These are phyloP conservation scores for Nemotelus pantherinus DNA, from an alignment of 2,888 invertebrate species.

Conservation along the genomic window DNA sequence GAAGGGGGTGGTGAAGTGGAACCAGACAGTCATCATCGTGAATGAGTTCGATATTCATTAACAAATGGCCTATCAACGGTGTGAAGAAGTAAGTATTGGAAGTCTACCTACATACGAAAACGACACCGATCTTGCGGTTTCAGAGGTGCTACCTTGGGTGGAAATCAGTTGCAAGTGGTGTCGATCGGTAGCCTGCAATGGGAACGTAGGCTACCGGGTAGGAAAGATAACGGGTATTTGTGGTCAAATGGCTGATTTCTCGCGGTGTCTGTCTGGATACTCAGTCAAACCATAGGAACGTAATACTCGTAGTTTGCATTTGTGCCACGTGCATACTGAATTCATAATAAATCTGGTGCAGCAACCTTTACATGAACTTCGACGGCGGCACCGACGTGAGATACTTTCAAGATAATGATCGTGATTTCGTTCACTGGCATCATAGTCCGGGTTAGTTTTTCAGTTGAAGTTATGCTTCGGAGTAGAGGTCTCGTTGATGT, in stretches of 20 bases:
- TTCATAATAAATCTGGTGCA: slow-evolving; percentile 34
- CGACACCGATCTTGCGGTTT: slow-evolving; percentile 21
- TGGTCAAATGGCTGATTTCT: slow-evolving; percentile 16
- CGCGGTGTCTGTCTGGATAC: neutral
- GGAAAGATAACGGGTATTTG: slow-evolving; percentile 27
- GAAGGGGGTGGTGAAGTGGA: neutral
- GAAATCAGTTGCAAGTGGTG: neutral
- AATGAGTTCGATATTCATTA: slow-evolving; percentile 28
- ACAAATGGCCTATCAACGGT: slow-evolving; percentile 40
- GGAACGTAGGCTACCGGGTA: slow-evolving; percentile 15
- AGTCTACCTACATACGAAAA: neutral
- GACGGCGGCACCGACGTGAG: neutral
- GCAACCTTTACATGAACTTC: slow-evolving; percentile 18
- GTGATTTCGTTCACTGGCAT: neutral
- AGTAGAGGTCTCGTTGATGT: no score
- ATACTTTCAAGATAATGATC: neutral
- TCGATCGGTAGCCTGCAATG: neutral
- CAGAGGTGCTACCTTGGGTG: neutral
- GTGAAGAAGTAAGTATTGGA: slow-evolving; percentile 35
- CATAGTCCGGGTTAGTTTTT: neutral
- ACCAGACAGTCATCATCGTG: slow-evolving; percentile 1
- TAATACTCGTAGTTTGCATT: neutral
- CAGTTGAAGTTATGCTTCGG: no score
- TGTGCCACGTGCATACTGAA: slow-evolving; percentile 14
- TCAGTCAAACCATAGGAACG: neutral